phyloP scores from a whole-genome alignment of 35 echinoderm and acorn worm genomes.

The Hemicentrotus pulcherrimus region DNA sequence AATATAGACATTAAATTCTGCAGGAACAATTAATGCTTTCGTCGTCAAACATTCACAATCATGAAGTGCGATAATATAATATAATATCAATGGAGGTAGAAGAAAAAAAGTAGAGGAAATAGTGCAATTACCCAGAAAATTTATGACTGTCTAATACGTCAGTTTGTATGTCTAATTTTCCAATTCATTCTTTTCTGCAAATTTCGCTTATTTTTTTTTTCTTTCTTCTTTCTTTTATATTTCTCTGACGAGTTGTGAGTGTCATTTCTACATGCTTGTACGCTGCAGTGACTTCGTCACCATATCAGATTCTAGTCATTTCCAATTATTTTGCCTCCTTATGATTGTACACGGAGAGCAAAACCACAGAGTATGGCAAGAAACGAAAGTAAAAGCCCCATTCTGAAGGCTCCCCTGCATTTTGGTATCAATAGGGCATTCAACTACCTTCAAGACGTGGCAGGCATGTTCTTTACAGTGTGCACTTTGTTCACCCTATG shows the following conservation, averaged over 20 bases:
- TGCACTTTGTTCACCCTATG: background rate
- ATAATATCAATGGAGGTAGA: background rate
- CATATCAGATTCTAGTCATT: slow-evolving; percentile 5
- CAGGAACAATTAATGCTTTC: slow-evolving; percentile 12
- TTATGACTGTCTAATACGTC: slow-evolving; percentile 18
- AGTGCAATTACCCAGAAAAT: slow-evolving; percentile 12
- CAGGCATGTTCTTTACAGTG: background rate
- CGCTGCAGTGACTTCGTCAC: background rate
- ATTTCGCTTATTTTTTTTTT: background rate
- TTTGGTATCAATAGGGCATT: slow-evolving; percentile 1
- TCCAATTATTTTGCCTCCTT: background rate
- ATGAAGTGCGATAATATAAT: slow-evolving; percentile 13
- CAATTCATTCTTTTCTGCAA: background rate
- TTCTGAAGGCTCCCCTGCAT: background rate
- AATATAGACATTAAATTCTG: background rate
- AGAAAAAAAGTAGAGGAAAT: background rate
- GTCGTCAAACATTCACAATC: slow-evolving; percentile 8
- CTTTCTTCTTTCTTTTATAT: background rate
- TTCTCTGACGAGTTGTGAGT: background rate
- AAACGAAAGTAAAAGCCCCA: background rate
- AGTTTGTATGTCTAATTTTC: slow-evolving; percentile 14
- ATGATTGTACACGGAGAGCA: background rate
- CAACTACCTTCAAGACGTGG: background rate
- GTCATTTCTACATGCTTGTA: background rate
- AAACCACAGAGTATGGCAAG: background rate